phyloP scores from a whole-genome alignment of 2,797 vertebrate genomes.

The Ceryle rudis region DNA sequence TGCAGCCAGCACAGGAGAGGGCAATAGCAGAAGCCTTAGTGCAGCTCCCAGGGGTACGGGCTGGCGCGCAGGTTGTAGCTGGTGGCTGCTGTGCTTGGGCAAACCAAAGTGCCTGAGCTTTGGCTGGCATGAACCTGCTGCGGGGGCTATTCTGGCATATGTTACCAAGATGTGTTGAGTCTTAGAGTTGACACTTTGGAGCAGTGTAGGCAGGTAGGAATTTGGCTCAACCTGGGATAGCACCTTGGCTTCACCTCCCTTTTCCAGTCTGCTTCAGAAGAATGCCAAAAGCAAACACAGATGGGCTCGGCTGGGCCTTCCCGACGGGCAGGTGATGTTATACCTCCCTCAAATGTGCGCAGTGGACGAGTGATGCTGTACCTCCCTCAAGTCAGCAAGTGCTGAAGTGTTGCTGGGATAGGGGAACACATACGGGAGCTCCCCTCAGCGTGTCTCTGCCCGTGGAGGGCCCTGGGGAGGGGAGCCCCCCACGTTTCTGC shows the following conservation, averaged over 20 bases:
- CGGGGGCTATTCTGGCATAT: background rate
- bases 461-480: background rate
- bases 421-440: background rate
- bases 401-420: accelerated
- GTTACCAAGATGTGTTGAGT: accelerated
- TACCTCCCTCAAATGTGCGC: background rate
- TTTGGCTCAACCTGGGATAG: background rate
- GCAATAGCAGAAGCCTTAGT: background rate
- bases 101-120: background rate
- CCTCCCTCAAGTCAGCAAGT: background rate
- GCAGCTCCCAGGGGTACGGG: background rate
- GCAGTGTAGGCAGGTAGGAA: background rate
- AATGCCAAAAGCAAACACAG: background rate
- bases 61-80: accelerated
- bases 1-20: background rate
- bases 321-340: accelerated
- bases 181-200: background rate
- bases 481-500: background rate
- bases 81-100: background rate
- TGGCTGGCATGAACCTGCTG: background rate
- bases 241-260: background rate
- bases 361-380: background rate
- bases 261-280: background rate
- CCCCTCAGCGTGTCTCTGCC: background rate
- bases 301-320: background rate